Evolutionary conservation across 2,888 invertebrate genomes (phyloP), one percentile per base, ranked within the genome.

Genomic region (Acanthacorydalis orientalis): DNA sequence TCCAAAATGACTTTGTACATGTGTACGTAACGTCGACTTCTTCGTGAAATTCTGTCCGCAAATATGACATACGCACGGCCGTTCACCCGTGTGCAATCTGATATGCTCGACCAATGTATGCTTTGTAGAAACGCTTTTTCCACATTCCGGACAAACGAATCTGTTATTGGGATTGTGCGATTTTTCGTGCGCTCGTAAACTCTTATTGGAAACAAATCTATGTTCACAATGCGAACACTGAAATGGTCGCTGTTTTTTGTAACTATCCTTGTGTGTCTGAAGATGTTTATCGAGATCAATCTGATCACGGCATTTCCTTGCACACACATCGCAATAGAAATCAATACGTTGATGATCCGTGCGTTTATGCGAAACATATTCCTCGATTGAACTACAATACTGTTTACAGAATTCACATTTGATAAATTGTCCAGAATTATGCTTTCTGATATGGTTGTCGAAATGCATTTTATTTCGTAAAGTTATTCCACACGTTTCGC

Each of bases 1-100:
- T 7, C 72, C 69, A 1, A 68, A 67, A 44, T 74, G 74, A 0
- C 64, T 64, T 0, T 72, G 68, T 62, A 69, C 69, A 40, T 73
- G 74, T 0, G 67, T 61, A 33, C 64, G 67, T 43, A 74, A 51
- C 7, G 68, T 51, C 11, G 65, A 63, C 2, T 60, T 64, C 33
- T 41, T 41, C 9, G 31, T 31, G n/a, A 41, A 41, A 41, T 31
- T 16, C 16, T 41, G 16, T 11, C 41, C 41, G 31, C 41, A 41
- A 6, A 41, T 31, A 15, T 41, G 16, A 23, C 41, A 41, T 11
- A 16, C 16, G 8, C 23, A 31, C n/a, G 41, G 31, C n/a, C 68
- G 68, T 47, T 68, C 68, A 1, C 68, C 68, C 10, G 9, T 44
- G 32, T 44, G 44, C 16, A 44, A 35, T 31, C 31, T 31, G 14